phyloP scores from a whole-genome alignment of 2,797 vertebrate genomes.

The Fringilla coelebs region DNA sequence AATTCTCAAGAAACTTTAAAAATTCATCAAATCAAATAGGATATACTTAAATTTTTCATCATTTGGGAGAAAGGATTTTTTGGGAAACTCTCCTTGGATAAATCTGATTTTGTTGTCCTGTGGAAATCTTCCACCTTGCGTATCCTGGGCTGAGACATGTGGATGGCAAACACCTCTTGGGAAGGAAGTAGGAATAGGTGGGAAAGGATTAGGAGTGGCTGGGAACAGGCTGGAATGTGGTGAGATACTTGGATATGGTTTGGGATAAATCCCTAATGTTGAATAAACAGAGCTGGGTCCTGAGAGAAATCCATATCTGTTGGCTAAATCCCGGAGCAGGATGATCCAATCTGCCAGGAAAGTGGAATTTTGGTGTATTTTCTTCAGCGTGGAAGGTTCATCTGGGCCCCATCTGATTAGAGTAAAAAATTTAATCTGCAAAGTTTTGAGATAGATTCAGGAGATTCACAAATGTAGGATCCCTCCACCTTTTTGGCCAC shows the following conservation, averaged over 20 bases:
- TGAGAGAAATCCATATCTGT: background rate
- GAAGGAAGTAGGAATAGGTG: background rate
- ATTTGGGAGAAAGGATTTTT: background rate
- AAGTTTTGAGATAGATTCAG: background rate
- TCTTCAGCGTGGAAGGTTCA: background rate
- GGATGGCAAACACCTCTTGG: background rate
- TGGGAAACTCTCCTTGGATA: background rate
- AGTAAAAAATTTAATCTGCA: background rate
- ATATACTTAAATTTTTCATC: background rate
- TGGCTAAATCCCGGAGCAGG: background rate
- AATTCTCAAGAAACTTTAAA: background rate
- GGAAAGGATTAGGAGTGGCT: background rate
- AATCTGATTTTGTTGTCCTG: background rate
- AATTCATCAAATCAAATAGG: background rate
- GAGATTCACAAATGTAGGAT: background rate
- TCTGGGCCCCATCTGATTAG: background rate
- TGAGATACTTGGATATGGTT: background rate
- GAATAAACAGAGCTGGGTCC: background rate
- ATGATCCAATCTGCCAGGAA: background rate
- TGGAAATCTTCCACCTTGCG: background rate
- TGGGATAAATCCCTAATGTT: background rate
- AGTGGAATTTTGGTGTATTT: background rate
- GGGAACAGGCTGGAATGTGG: background rate
- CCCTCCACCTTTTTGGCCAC: background rate
- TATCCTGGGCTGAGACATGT: background rate